A percentile compares a stretch with the other conserved stretches of the same genome.
phyloP scores from a whole-genome alignment of 2,797 vertebrate species.

The Sardinella longiceps region DNA sequence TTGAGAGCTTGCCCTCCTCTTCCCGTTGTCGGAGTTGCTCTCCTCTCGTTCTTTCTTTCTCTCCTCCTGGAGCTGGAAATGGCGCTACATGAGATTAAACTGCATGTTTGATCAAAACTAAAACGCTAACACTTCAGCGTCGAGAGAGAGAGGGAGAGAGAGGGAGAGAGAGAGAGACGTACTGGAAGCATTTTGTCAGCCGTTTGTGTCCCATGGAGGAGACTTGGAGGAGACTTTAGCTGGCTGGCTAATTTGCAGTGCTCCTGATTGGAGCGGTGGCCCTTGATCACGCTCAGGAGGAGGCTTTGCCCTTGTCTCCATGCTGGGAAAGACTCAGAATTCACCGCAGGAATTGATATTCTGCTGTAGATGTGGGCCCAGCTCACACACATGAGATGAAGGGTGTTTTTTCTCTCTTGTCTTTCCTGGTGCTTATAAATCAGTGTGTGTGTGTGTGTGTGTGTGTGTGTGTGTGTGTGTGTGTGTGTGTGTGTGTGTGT shows the following conservation, averaged over 20 bases:
- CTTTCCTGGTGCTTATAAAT: background rate
- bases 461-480: background rate
- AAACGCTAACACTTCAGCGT: slow-evolving; percentile 17
- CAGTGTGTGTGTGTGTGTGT: background rate
- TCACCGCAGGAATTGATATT: slow-evolving; percentile 8
- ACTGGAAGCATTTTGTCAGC: background rate
- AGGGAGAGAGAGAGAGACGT: background rate
- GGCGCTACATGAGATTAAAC: slow-evolving; percentile 22
- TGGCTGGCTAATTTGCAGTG: background rate
- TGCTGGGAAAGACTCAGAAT: background rate
- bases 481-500: background rate
- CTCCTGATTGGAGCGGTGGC: background rate
- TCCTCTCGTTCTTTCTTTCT: background rate
- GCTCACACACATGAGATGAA: slow-evolving; percentile 1
- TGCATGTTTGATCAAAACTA: slow-evolving; percentile 22
- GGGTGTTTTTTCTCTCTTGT: background rate
- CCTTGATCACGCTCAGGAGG: background rate
- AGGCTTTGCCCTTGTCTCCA: slow-evolving; percentile 2
- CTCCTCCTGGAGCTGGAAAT: no score
- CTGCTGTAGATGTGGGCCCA: background rate
- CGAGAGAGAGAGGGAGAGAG: no score
- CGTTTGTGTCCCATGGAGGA: background rate
- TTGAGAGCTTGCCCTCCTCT: background rate
- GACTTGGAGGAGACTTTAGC: background rate
- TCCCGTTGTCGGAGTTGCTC: background rate